A percentile compares a stretch with the other conserved stretches of the same genome.
These are phyloP conservation scores for Brachypodius melanocephalos DNA, from an alignment of 2,113 vertebrate genomes.

Conservation along the genomic window DNA sequence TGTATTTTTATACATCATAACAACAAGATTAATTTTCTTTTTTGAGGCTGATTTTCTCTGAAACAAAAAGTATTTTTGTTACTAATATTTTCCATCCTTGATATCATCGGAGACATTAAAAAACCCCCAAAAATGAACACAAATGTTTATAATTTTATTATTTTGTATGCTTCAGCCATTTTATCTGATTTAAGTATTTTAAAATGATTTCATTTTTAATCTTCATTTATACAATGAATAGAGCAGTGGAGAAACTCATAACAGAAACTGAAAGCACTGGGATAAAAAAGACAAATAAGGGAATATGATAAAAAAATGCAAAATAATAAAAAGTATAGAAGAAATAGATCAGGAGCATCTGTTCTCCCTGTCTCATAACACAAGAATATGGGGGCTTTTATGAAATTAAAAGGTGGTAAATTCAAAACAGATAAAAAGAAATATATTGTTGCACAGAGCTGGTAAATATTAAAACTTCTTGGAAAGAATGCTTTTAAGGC, in stretches of 20 bases:
- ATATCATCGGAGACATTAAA: neutral
- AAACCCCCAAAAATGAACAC: neutral
- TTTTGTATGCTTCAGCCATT: neutral
- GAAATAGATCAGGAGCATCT: constrained; percentile 33
- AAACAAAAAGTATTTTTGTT: neutral
- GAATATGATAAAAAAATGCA: constrained; percentile 29
- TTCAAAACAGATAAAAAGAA: constrained; percentile 34
- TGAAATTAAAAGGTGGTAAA: constrained; percentile 36
- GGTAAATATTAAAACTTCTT: constrained; percentile 29
- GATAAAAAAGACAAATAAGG: neutral
- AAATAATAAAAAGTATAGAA: constrained; percentile 34
- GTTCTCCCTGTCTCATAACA: constrained; percentile 2
- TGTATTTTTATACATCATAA: neutral
- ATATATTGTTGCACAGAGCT: neutral
- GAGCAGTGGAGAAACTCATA: constrained; percentile 34
- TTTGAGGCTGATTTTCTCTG: neutral
- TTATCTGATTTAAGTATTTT: constrained; percentile 46
- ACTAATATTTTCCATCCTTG: neutral
- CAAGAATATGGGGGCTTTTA: neutral
- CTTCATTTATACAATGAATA: constrained; percentile 1
- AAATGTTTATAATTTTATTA: neutral
- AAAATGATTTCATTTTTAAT: constrained; percentile 15
- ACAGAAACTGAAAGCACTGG: constrained; percentile 24
- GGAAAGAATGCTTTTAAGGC: neutral
- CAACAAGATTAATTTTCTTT: neutral